Conservation (phyloP, 1,140 invertebrate genomes). For the Drosophila azteca region DNA sequence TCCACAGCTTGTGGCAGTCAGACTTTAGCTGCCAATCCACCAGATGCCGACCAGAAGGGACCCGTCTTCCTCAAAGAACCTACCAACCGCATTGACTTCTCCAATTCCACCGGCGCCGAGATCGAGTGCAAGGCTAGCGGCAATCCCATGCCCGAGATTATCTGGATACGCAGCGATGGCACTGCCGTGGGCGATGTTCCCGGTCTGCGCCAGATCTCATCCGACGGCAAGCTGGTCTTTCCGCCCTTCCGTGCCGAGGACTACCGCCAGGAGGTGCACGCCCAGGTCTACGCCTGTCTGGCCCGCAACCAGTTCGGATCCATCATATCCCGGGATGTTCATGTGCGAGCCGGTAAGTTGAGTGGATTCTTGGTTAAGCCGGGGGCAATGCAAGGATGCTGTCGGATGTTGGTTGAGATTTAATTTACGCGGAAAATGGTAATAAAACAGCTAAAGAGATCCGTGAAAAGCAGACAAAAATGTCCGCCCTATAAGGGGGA, state of each 20-base stretch:
- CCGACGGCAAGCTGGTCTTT: constrained; percentile 96
- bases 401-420: background rate
- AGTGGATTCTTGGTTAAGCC: constrained; percentile 40
- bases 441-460: background rate
- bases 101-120: constrained; percentile 95
- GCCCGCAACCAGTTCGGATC: constrained; percentile 94
- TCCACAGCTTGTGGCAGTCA: constrained; percentile 42
- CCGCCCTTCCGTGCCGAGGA: constrained; percentile 96
- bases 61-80: constrained; percentile 96
- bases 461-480: background rate
- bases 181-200: constrained; percentile 94
- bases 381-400: constrained; percentile 33
- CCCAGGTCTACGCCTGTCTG: constrained; percentile 95
- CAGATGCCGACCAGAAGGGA: constrained; percentile 85
- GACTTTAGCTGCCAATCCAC: constrained; percentile 68
- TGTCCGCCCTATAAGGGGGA: too few species aligned
- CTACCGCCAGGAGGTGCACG: constrained; percentile 96
- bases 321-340: constrained; percentile 95
- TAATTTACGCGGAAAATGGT: background rate
- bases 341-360: constrained; percentile 95
- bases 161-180: constrained; percentile 95
- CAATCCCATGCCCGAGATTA: constrained; percentile 94
- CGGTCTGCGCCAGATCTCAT: constrained; percentile 92
- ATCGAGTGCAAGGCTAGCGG: constrained; percentile 96
- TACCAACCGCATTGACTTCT: constrained; percentile 95